Conservation (phyloP, 1,140 invertebrate genomes). For the Papilio glaucus region DNA sequence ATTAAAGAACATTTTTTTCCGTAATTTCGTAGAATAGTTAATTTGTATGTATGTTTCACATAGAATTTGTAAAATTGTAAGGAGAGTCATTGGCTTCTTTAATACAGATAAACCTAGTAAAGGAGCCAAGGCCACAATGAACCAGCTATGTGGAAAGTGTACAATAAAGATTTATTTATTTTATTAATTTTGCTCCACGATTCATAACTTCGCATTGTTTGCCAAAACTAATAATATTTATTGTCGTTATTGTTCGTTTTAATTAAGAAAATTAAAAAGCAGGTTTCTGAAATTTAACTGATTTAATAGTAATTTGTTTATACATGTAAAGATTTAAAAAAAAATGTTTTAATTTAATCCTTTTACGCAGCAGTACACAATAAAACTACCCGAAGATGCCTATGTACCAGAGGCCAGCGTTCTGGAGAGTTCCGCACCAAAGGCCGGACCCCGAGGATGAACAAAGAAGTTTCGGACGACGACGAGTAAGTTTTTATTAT, state of each 20-base stretch:
- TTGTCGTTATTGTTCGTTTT: slow-evolving; percentile 10
- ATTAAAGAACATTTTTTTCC: too few species aligned
- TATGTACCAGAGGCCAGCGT: slow-evolving; percentile 86
- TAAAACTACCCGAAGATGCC: slow-evolving; percentile 84
- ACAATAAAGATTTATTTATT: too few species aligned
- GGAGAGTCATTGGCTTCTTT: too few species aligned
- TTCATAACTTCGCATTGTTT: slow-evolving; percentile 12
- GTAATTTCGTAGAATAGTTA: too few species aligned
- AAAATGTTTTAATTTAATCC: too few species aligned
- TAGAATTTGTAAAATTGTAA: too few species aligned
- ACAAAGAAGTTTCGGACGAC: slow-evolving; percentile 54
- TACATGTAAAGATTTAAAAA: too few species aligned
- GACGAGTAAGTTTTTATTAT: slow-evolving; percentile 47
- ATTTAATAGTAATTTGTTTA: too few species aligned
- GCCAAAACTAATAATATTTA: slow-evolving; percentile 36
- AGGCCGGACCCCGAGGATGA: slow-evolving; percentile 76
- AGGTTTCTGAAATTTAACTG: neutral
- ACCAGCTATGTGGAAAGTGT: too few species aligned
- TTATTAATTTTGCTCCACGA: slow-evolving; percentile 13
- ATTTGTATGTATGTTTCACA: too few species aligned
- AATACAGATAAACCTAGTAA: too few species aligned
- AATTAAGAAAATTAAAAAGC: neutral
- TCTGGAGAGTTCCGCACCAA: slow-evolving; percentile 85
- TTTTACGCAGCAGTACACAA: neutral
- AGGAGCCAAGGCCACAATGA: too few species aligned